Conservation (phyloP, 2,888 invertebrate species). For the Orchesellides sinensis region DNA sequence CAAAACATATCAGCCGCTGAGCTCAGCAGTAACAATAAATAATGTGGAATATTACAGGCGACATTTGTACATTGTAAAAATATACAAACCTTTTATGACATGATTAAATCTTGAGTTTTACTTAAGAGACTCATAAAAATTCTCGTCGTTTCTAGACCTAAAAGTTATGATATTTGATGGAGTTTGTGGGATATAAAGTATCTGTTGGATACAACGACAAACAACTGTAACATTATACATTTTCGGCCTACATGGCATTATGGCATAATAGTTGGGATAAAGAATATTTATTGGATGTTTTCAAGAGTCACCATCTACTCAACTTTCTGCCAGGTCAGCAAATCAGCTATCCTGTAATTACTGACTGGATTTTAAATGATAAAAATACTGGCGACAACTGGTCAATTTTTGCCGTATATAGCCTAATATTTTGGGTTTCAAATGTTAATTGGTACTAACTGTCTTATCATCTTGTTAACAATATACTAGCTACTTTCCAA, state of each 20-base stretch:
- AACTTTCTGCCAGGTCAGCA: no score
- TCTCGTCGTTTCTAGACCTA: not conserved
- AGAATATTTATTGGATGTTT: not conserved
- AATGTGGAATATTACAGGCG: slow-evolving; percentile 6
- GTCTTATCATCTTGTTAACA: no score
- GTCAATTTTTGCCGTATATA: no score
- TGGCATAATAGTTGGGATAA: not conserved
- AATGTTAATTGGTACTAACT: no score
- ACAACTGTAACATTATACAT: no score
- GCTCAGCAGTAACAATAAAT: slow-evolving; percentile 12
- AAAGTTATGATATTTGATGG: not conserved
- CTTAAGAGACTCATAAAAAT: not conserved
- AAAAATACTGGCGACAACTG: no score
- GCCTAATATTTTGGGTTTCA: no score
- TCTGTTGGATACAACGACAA: no score
- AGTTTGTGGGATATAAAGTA: no score
- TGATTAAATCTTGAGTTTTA: slow-evolving; percentile 13
- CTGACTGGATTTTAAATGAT: no score
- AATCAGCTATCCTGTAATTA: no score
- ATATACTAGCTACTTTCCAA: no score
- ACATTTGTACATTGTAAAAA: slow-evolving; percentile 19
- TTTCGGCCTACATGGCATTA: not conserved
- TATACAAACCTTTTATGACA: slow-evolving; percentile 19
- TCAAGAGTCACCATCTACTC: not conserved
- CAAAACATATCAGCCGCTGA: not conserved